Conservation (phyloP, 2,113 vertebrate species). For the Geothlypis trichas region DNA sequence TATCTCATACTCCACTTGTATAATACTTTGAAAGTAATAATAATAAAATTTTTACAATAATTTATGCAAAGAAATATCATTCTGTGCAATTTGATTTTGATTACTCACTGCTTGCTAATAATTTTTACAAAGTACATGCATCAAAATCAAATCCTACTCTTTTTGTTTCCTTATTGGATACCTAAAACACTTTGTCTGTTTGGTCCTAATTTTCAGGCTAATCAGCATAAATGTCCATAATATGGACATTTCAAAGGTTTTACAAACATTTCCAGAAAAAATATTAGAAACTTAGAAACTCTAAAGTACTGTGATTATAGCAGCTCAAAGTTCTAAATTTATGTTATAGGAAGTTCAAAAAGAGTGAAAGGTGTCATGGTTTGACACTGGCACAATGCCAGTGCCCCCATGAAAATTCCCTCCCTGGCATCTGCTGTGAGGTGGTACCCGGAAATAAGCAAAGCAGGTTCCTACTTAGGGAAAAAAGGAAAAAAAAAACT, state of each 20-base stretch:
- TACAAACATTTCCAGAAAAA: not conserved
- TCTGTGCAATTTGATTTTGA: not conserved
- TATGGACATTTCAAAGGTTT: not conserved
- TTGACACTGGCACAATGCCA: too few species aligned
- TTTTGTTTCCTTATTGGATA: not conserved
- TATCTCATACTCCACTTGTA: not conserved
- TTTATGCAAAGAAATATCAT: not conserved
- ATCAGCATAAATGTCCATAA: not conserved
- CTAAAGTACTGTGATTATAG: not conserved
- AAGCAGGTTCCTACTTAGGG: too few species aligned
- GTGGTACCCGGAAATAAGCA: too few species aligned
- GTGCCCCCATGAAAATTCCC: too few species aligned
- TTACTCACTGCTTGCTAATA: not conserved
- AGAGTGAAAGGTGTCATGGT: not conserved
- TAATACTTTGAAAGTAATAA: not conserved
- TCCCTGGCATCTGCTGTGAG: too few species aligned
- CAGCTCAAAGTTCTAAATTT: not conserved
- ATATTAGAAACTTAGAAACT: not conserved
- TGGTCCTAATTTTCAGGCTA: not conserved
- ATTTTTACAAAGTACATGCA: not conserved
- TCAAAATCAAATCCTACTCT: not conserved
- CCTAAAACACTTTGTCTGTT: not conserved
- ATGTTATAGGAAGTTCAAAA: not conserved
- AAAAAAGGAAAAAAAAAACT: too few species aligned
- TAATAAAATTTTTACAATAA: not conserved